These are phyloP conservation scores for Channa argus DNA, from an alignment of 2,113 vertebrate species.

Conservation along the genomic window DNA sequence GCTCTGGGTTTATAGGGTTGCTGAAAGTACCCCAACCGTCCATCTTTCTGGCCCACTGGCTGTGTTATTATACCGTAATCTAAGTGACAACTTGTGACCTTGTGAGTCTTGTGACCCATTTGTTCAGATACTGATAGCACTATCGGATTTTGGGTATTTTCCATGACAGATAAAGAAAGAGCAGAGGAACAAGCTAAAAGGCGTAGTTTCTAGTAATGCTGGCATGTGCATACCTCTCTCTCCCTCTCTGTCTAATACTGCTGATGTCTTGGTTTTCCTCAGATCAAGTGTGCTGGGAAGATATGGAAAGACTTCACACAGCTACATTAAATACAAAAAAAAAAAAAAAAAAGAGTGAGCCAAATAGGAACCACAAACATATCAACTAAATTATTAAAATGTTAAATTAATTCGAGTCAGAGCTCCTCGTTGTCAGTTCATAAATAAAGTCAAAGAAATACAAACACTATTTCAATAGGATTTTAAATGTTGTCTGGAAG, in stretches of 20 bases:
- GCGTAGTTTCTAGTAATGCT: slow-evolving; percentile 46
- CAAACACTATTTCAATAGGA: not conserved
- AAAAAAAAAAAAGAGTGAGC: not conserved
- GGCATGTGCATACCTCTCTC: slow-evolving; percentile 26
- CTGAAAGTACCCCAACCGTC: slow-evolving; percentile 20
- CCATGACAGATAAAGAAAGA: slow-evolving; percentile 41
- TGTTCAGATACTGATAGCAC: slow-evolving; percentile 58
- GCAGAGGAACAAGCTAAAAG: slow-evolving; percentile 46
- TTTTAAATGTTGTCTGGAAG: not conserved
- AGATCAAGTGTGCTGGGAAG: slow-evolving; percentile 32
- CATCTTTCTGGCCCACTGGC: slow-evolving; percentile 28
- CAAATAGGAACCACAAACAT: slow-evolving; percentile 17
- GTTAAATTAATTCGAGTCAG: not conserved
- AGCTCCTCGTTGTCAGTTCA: not conserved
- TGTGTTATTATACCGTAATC: slow-evolving; percentile 60
- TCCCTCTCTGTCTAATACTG: slow-evolving; percentile 20
- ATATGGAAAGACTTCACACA: slow-evolving; percentile 40
- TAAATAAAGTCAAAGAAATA: slow-evolving; percentile 10
- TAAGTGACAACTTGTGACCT: slow-evolving; percentile 47
- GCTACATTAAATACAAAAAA: slow-evolving; percentile 25
- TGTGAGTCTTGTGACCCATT: slow-evolving; percentile 57
- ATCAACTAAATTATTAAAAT: slow-evolving; percentile 19
- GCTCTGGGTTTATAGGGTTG: slow-evolving; percentile 41
- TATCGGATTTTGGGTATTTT: slow-evolving; percentile 55
- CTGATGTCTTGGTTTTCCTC: slow-evolving; percentile 44